Evolutionary conservation across 2,797 vertebrate species (phyloP).

Genomic region (Diplodus puntazzo): DNA sequence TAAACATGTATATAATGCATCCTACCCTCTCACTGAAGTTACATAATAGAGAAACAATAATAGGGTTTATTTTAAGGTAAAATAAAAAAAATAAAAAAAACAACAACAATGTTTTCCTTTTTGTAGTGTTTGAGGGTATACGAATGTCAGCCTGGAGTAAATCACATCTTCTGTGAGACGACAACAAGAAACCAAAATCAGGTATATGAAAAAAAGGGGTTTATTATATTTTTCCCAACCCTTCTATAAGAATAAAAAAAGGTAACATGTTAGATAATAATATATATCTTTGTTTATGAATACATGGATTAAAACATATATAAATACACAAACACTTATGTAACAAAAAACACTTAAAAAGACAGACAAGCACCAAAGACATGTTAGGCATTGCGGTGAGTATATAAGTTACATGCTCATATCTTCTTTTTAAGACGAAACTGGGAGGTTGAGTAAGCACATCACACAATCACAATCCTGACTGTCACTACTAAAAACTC

Average conservation of each 20-base stretch:
- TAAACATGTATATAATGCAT: too few species aligned
- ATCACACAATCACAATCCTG: constrained; percentile 33
- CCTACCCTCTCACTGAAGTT: too few species aligned
- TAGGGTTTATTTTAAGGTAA: too few species aligned
- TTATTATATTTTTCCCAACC: constrained; percentile 81
- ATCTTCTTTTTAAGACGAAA: constrained; percentile 47
- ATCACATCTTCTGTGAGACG: background rate
- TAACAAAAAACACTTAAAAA: constrained; percentile 69
- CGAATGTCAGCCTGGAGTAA: background rate
- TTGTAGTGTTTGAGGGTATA: background rate
- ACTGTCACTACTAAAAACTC: constrained; percentile 29
- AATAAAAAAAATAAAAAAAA: too few species aligned
- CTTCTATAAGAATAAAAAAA: constrained; percentile 73
- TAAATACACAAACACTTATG: constrained; percentile 80
- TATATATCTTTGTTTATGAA: constrained; percentile 72
- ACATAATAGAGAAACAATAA: too few species aligned
- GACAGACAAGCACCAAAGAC: constrained; percentile 51
- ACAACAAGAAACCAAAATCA: constrained; percentile 45
- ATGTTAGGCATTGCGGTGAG: constrained; percentile 77
- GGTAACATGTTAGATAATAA: constrained; percentile 77
- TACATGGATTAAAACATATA: constrained; percentile 82
- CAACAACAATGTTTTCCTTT: too few species aligned
- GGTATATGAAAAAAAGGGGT: constrained; percentile 77
- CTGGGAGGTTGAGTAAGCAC: constrained; percentile 70
- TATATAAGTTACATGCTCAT: constrained; percentile 62